Percentiles rank a stretch among this genome's conserved stretches.
These are phyloP conservation scores for Caenorhabditis wallacei DNA, from an alignment of 2,888 invertebrate species.

Conservation along the genomic window DNA sequence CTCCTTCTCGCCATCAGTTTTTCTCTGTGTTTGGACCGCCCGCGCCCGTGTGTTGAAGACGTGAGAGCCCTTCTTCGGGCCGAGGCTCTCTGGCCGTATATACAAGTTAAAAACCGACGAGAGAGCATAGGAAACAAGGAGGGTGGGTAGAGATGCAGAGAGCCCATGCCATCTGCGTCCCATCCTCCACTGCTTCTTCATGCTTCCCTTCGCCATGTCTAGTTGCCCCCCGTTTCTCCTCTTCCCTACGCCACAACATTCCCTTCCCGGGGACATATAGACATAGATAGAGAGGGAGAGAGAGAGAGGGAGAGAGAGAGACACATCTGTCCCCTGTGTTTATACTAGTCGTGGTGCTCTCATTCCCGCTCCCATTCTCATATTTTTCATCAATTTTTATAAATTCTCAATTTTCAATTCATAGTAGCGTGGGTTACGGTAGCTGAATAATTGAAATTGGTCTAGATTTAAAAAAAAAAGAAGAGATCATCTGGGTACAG, in stretches of 20 bases:
- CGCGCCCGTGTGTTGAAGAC: constrained; percentile 23
- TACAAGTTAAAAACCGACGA: background rate
- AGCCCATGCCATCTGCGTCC: constrained; percentile 58
- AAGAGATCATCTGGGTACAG: too few species aligned
- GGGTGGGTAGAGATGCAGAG: constrained; percentile 31
- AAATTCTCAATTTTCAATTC: background rate
- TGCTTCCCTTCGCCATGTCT: background rate
- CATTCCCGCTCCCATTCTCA: constrained; percentile 10
- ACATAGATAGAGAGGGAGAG: background rate
- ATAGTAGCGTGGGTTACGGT: too few species aligned
- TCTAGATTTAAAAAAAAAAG: too few species aligned
- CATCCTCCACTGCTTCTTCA: background rate
- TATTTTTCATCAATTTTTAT: background rate
- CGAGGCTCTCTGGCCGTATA: constrained; percentile 9
- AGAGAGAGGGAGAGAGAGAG: constrained; percentile 1
- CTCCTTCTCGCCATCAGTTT: background rate
- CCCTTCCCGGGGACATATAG: constrained; percentile 33
- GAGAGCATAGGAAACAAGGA: constrained; percentile 9
- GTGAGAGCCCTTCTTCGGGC: constrained; percentile 8
- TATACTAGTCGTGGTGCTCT: constrained; percentile 18
- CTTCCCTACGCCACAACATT: background rate
- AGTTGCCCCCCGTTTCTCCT: background rate
- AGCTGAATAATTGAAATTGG: too few species aligned
- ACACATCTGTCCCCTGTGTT: constrained; percentile 24
- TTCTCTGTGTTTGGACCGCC: background rate